These are phyloP conservation scores for Oedothorax gibbosus DNA, from an alignment of 1,140 invertebrate genomes.

Conservation along the genomic window DNA sequence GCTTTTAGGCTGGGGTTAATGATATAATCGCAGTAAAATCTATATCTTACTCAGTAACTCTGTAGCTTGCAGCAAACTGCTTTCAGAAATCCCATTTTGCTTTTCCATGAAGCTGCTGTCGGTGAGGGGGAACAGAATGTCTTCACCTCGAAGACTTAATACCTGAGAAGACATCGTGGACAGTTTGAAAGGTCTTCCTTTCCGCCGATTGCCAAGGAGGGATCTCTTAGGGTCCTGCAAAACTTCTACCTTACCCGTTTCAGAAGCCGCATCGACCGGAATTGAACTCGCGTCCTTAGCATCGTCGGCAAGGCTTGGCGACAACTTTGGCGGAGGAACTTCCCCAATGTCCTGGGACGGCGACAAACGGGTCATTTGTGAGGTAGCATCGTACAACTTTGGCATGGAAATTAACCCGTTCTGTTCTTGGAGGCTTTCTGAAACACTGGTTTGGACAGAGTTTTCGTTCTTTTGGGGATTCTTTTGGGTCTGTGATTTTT, in stretches of 20 bases:
- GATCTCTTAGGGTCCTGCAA: constrained; percentile 63
- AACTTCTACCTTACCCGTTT: constrained; percentile 52
- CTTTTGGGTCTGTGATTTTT: constrained; percentile 25
- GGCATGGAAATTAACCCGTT: constrained; percentile 33
- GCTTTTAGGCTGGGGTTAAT: too few species aligned
- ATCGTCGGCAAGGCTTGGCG: constrained; percentile 30
- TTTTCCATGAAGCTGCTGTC: constrained; percentile 47
- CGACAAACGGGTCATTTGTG: constrained; percentile 41
- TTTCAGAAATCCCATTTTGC: constrained; percentile 41
- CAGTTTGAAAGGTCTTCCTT: constrained; percentile 60
- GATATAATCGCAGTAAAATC: too few species aligned
- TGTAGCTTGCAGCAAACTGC: constrained; percentile 46
- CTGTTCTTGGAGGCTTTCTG: constrained; percentile 21
- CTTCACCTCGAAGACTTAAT: constrained; percentile 42
- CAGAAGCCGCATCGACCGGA: constrained; percentile 1
- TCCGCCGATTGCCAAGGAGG: constrained; percentile 61
- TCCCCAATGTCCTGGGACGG: constrained; percentile 40
- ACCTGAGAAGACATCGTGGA: constrained; percentile 32
- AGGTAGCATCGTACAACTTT: constrained; percentile 54
- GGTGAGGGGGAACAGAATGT: constrained; percentile 29
- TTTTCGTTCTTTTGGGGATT: not conserved
- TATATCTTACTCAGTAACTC: constrained; percentile 38
- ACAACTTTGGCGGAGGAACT: constrained; percentile 52
- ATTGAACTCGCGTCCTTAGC: not conserved
- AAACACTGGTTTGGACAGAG: not conserved